Evolutionary conservation across 1,140 invertebrate species (phyloP), one percentile per base, ranked within the genome.

Genomic region (Aphaenogaster ashmeadi): DNA sequence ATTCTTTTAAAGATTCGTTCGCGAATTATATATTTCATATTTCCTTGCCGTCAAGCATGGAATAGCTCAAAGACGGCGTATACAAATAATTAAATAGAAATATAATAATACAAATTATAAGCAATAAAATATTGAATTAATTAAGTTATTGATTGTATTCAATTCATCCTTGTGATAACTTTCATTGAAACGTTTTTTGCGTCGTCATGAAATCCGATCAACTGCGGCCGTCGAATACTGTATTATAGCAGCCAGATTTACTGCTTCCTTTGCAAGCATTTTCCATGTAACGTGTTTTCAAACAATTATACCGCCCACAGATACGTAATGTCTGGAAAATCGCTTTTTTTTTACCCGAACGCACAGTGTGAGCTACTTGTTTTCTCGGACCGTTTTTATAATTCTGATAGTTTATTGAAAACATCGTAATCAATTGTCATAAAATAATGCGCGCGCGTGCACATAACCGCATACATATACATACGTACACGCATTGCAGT

Each of bases 341-440:
- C 15, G 18, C 56, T 38, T 1, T 15, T 47, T 54, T 71, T 58
- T 47, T 36, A 44, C n/a, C 13, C 36, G 69, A 38, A 9, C 18
- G 54, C 21, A 47, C 27, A 27, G 15, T 36, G n/a, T n/a, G n/a
- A 81, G 36, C 18, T 27, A 7, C 11, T 15, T 1, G 11, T 56
- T 44, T 44, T 81, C 52, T 81, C 50, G 13, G 36, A 71, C 7
- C 33, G 33, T 52, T 54, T 72, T 47, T 41, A 13, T 74, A 74
- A 83, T 83, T 83, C 54, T 27, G 27, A 13, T 41, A 44, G 41
- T 18, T 33, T n/a, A 18, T 83, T 83, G 74, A 74, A 60, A 74
- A 60, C 62, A 38, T 86, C n/a, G 58, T 80, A 64, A 78, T 86
- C 84, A 86, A 79, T 79, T 77, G 72, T 62, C 84, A 67, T 52